phyloP scores from a whole-genome alignment of 2,113 vertebrate genomes.

The Gambusia affinis region DNA sequence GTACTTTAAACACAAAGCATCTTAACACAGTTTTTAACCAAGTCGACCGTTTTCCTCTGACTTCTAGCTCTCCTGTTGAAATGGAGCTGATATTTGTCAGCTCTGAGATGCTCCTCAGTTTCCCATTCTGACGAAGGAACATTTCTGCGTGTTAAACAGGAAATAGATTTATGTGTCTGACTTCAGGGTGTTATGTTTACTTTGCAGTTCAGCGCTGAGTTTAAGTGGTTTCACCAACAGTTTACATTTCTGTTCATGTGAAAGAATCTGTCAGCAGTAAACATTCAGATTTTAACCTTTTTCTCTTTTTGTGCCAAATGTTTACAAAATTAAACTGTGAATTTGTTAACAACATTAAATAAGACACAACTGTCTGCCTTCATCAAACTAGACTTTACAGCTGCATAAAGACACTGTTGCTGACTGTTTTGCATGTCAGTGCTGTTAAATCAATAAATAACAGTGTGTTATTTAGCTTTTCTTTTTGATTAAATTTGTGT shows the following conservation, averaged over 20 bases:
- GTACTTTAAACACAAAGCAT: background rate
- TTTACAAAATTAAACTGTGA: no score
- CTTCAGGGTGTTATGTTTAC: conserved; percentile 57
- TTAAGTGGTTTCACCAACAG: background rate
- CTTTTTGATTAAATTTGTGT: background rate
- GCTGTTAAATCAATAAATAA: background rate
- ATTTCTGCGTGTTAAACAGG: conserved; percentile 8
- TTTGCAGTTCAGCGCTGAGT: conserved; percentile 25
- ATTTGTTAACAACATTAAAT: no score
- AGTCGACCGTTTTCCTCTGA: background rate
- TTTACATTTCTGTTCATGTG: background rate
- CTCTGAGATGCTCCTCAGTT: background rate
- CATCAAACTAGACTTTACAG: no score
- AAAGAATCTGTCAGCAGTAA: background rate
- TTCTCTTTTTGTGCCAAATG: background rate
- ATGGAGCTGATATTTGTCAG: no score
- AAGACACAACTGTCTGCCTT: no score
- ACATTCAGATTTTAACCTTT: background rate
- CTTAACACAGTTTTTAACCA: no score
- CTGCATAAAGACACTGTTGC: no score
- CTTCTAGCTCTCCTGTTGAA: background rate
- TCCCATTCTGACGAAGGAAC: background rate
- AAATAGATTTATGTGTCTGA: conserved; percentile 20
- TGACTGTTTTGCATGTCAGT: no score
- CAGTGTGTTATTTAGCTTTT: background rate